Conservation (phyloP, 2,888 invertebrate genomes). For the Prenolepis imparis region DNA sequence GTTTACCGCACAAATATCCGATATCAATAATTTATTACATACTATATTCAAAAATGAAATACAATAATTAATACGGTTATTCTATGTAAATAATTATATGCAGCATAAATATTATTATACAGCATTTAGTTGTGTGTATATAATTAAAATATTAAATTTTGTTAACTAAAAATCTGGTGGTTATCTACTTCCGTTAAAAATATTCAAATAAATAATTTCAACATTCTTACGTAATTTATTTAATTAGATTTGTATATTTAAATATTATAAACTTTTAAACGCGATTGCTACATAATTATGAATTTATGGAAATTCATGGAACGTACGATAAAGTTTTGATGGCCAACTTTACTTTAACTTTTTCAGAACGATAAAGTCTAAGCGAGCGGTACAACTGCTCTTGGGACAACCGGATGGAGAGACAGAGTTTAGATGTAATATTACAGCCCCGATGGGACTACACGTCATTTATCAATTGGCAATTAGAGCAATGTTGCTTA, state of each 20-base stretch:
- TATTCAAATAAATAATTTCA: not conserved
- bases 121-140: not conserved
- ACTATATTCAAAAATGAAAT: not conserved
- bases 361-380: not conserved
- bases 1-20: not conserved
- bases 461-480: not conserved
- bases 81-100: no score
- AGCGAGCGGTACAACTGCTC: not conserved
- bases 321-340: not conserved
- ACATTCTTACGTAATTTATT: not conserved
- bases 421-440: not conserved
- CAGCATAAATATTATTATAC: not conserved
- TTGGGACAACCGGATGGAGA: not conserved
- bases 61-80: not conserved
- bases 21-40: not conserved
- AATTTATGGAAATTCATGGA: not conserved
- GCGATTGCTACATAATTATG: not conserved
- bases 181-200: not conserved
- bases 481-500: not conserved
- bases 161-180: not conserved
- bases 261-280: not conserved
- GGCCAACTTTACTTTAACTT: not conserved
- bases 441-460: not conserved
- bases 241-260: not conserved
- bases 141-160: constrained; percentile 1